Percentiles rank a stretch among this genome's conserved stretches.
These are phyloP conservation scores for Cyprinodon diabolis DNA, from an alignment of 2,797 vertebrate genomes.

Conservation along the genomic window DNA sequence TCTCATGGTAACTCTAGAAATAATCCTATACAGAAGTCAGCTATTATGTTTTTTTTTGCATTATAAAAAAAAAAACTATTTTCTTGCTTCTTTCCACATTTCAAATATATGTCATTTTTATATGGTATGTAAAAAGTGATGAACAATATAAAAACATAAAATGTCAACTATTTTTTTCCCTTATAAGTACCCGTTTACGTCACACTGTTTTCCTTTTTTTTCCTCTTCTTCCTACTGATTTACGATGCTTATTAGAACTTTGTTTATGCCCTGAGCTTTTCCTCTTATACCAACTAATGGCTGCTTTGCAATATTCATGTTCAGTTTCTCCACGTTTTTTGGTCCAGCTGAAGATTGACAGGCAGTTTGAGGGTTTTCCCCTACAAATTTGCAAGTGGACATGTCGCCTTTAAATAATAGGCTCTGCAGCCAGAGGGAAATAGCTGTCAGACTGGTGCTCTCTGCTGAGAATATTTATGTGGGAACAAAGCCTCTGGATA, in stretches of 20 bases:
- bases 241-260: conserved; percentile 72
- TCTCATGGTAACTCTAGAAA: conserved; percentile 1
- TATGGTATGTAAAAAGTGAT: conserved; percentile 35
- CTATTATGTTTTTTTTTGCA: conserved; percentile 13
- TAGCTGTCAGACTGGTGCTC: conserved; percentile 15
- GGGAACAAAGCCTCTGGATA: conserved; percentile 14
- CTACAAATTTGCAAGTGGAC: conserved; percentile 25
- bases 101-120: not conserved
- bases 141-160: conserved; percentile 33
- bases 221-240: conserved; percentile 59
- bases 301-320: conserved; percentile 74
- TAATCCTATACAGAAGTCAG: not conserved
- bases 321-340: conserved; percentile 51
- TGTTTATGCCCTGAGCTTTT: conserved; percentile 76
- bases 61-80: not conserved
- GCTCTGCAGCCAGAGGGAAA: conserved; percentile 17
- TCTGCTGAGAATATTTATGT: conserved; percentile 33
- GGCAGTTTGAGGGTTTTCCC: conserved; percentile 24
- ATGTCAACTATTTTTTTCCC: conserved; percentile 7
- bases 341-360: conserved; percentile 57
- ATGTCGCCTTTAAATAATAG: conserved; percentile 46
- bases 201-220: conserved; percentile 25
- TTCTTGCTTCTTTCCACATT: not conserved
- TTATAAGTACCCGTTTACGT: conserved; percentile 25
- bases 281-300: conserved; percentile 66